phyloP scores from a whole-genome alignment of 2,888 invertebrate species.

The Tyria jacobaeae region DNA sequence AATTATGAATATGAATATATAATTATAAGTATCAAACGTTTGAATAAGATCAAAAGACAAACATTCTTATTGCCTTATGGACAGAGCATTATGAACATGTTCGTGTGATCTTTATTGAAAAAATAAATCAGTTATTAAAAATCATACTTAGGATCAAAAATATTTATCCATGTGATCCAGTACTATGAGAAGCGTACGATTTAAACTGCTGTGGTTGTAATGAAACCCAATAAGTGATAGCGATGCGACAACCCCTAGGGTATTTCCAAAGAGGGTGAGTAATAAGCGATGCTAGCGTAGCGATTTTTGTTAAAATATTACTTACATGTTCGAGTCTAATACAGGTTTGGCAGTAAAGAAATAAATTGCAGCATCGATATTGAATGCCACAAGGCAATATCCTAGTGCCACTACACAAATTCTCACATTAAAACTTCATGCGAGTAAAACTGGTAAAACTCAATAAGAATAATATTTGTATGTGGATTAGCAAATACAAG shows the following conservation, averaged over 20 bases:
- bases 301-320: slow-evolving; percentile 1
- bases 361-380: background rate
- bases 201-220: background rate
- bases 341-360: background rate
- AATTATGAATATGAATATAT: no score
- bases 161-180: background rate
- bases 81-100: no score
- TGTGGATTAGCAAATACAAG: no score
- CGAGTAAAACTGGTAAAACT: no score
- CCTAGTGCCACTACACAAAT: background rate
- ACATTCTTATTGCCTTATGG: no score
- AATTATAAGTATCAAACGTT: no score
- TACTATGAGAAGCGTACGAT: background rate
- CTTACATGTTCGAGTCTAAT: background rate
- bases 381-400: slow-evolving; percentile 1
- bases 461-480: no score
- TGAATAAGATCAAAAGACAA: no score
- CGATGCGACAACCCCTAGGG: slow-evolving; percentile 1
- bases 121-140: no score
- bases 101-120: no score
- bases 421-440: background rate
- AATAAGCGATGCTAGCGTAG: background rate
- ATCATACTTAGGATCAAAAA: no score
- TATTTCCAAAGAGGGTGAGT: slow-evolving; percentile 8
- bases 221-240: slow-evolving; percentile 5